These are phyloP conservation scores for Neomonachus schauinslandi DNA, from an alignment of 2,113 vertebrate species.

Conservation along the genomic window DNA sequence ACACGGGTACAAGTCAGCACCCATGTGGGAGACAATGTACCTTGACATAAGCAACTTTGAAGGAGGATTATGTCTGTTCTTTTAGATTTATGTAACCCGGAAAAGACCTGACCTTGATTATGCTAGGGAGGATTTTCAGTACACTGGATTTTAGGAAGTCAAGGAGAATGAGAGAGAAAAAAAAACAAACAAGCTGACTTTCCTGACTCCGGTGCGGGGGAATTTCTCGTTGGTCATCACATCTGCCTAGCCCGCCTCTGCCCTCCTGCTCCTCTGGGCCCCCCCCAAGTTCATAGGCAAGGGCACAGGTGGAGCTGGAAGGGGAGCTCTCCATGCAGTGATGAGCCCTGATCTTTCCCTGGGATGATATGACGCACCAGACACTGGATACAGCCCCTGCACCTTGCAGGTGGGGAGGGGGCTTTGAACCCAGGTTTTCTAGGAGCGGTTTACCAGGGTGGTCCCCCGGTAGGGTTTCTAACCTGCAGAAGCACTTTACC, in stretches of 20 bases:
- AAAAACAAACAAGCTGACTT: background rate
- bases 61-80: background rate
- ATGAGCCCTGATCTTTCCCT: background rate
- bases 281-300: background rate
- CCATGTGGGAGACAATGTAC: background rate
- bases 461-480: background rate
- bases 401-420: background rate
- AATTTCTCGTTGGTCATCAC: background rate
- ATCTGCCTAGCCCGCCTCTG: background rate
- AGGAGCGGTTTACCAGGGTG: rapidly evolving
- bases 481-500: background rate
- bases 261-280: background rate
- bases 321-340: too few relatives aligned
- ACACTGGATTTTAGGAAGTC: background rate
- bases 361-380: background rate
- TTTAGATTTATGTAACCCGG: background rate
- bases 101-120: background rate
- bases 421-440: background rate
- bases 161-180: background rate
- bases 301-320: rapidly evolving
- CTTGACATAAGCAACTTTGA: background rate
- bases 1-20: background rate
- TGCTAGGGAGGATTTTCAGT: background rate
- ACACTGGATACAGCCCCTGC: background rate
- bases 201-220: rapidly evolving